These are phyloP conservation scores for Quadroppia sp. DNA, from an alignment of 2,888 invertebrate species.

Conservation along the genomic window DNA sequence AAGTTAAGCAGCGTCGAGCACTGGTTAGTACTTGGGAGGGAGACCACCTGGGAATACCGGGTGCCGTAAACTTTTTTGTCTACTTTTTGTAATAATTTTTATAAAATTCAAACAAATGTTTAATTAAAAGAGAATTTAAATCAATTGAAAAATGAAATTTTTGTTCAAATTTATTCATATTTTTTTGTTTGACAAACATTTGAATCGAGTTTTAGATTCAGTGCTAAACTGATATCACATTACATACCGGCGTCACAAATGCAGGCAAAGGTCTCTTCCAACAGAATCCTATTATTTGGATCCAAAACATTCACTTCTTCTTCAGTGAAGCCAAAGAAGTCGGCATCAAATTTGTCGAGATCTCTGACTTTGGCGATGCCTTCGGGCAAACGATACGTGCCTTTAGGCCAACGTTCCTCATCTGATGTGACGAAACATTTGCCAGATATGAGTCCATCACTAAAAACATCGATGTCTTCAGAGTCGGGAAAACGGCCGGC, in stretches of 20 bases:
- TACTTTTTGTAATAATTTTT: too few species aligned
- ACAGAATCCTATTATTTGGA: conserved; percentile 20
- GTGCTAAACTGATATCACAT: too few species aligned
- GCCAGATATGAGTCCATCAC: conserved; percentile 16
- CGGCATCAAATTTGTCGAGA: conserved; percentile 36
- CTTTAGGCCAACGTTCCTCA: conserved; percentile 29
- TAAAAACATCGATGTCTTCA: conserved; percentile 27
- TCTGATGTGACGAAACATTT: conserved; percentile 23
- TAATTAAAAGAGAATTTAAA: too few species aligned
- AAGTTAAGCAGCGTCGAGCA: too few species aligned
- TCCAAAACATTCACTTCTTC: conserved; percentile 30
- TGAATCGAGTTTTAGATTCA: too few species aligned
- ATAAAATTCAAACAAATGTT: too few species aligned
- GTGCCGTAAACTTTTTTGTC: too few species aligned
- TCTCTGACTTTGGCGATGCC: conserved; percentile 30
- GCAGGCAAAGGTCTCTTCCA: conserved; percentile 23
- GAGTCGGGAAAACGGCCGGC: conserved; percentile 37
- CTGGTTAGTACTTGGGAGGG: too few species aligned
- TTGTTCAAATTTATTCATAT: too few species aligned
- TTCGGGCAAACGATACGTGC: conserved; percentile 27
- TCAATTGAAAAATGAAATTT: too few species aligned
- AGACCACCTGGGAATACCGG: too few species aligned
- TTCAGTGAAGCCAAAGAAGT: conserved; percentile 34
- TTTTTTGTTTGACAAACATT: too few species aligned
- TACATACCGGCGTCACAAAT: conserved; percentile 35